A percentile compares a stretch with the other conserved stretches of the same genome.
Conservation (phyloP, 2,797 vertebrate species). For the Thunnus albacares region DNA sequence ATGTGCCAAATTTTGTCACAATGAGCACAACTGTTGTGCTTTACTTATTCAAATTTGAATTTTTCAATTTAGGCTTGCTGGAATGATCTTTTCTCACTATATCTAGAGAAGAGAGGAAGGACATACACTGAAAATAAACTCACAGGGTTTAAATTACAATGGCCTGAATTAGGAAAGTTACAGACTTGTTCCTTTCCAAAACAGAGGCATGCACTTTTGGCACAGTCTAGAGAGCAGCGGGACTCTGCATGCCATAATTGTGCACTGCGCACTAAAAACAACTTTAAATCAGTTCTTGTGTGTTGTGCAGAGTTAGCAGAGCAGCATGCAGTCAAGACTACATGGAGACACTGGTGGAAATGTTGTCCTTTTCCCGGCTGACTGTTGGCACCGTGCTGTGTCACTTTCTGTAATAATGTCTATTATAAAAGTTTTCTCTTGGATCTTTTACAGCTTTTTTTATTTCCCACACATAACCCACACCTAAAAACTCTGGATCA, state of each 20-base stretch:
- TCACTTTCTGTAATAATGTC: neutral
- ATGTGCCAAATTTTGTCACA: too few species aligned
- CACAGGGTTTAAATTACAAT: neutral
- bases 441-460: neutral
- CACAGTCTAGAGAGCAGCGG: constrained; percentile 10
- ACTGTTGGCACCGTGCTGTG: neutral
- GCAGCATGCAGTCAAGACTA: neutral
- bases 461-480: neutral
- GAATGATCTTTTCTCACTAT: neutral
- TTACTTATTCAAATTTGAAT: too few species aligned
- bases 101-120: neutral
- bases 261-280: neutral
- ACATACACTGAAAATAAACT: neutral
- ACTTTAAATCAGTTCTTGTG: neutral
- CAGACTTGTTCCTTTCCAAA: neutral
- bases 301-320: neutral
- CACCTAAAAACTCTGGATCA: neutral
- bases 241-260: neutral
- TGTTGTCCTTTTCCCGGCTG: neutral
- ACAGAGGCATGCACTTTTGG: neutral
- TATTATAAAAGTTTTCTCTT: neutral
- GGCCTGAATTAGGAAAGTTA: neutral
- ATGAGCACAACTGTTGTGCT: too few species aligned
- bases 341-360: neutral
- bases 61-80: too few species aligned